Evolutionary conservation across 2,797 vertebrate species (phyloP), one percentile per base, ranked within the genome.

Genomic region (Pseudopleuronectes americanus): DNA sequence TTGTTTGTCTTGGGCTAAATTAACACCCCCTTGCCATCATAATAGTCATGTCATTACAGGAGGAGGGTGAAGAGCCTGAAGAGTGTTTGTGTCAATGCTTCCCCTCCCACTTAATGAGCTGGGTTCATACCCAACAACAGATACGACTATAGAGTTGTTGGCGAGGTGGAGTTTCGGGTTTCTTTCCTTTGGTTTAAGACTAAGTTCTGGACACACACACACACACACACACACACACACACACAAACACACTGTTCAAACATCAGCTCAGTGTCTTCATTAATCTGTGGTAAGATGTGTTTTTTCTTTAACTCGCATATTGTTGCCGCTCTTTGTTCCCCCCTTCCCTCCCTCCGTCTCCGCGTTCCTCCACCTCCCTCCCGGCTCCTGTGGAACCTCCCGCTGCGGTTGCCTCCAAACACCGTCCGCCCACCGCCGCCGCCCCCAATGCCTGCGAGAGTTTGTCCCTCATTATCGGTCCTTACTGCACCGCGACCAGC

Each of bases 391-490:
- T 65, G 52, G 71, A 85, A 79, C 83, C 84, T 60, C 90, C 90
- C 31, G 87, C 81, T 69, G 92, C 5, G 90, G 49, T 76, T 73
- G 83, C 90, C 86, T 88, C 84, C 69, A 83, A 90, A 88, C 74
- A 24, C 76, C 53, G 47, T 69, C 81, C 82, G 62, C 88, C 85
- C 83, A 78, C 89, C 28, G n/a, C 77, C 72, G 9, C 78, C 36
- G 74, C 80, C 43, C 58, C 8, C 16, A 66, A 73, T 83, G 80
- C 87, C 81, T 87, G 83, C 76, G 61, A 90, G 89, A 90, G 75
- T 92, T 89, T 84, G 88, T 92, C 86, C 90, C 93, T 94, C 93
- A 92, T 95, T 94, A 95, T 92, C 88, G 48, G 80, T 76, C 84
- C 73, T 82, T 70, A 67, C 72, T 70, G 63, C 80, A 71, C 83